Evolutionary conservation across 1,140 invertebrate species (phyloP).

Genomic region (Macrotrachela quadricornifera): DNA sequence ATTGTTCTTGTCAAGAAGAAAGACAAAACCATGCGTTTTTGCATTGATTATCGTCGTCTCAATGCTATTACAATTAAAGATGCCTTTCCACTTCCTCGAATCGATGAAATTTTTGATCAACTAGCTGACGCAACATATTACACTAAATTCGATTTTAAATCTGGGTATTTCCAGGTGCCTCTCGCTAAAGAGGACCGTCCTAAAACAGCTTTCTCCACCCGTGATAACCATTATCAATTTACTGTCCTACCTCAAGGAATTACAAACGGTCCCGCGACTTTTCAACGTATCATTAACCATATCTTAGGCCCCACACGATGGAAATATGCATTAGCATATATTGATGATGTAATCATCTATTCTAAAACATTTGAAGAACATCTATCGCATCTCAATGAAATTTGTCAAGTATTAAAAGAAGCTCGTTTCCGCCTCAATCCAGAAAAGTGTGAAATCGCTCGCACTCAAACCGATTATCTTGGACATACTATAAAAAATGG

Average conservation of each 20-base stretch:
- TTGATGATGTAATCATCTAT: constrained; percentile 34
- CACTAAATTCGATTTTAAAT: no score
- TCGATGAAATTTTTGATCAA: no score
- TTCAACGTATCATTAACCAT: constrained; percentile 31
- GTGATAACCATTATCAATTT: background rate
- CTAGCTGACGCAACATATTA: no score
- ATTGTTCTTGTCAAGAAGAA: background rate
- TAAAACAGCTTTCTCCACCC: background rate
- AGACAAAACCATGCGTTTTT: no score
- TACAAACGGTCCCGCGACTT: constrained; percentile 23
- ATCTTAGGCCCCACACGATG: constrained; percentile 17
- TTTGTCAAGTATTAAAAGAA: constrained; percentile 20
- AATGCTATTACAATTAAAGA: no score
- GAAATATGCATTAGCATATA: constrained; percentile 20
- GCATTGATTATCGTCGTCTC: no score
- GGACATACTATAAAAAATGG: constrained; percentile 15
- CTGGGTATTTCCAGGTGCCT: no score
- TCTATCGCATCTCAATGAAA: constrained; percentile 16
- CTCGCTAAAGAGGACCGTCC: no score
- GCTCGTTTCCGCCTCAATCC: constrained; percentile 28
- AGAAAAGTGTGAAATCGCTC: constrained; percentile 27
- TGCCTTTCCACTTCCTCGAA: no score
- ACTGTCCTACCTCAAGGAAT: constrained; percentile 26
- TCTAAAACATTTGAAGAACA: constrained; percentile 24
- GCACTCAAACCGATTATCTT: constrained; percentile 20